These are phyloP conservation scores for Cosmorhoe ocellata DNA, from an alignment of 2,888 invertebrate genomes.

Conservation along the genomic window DNA sequence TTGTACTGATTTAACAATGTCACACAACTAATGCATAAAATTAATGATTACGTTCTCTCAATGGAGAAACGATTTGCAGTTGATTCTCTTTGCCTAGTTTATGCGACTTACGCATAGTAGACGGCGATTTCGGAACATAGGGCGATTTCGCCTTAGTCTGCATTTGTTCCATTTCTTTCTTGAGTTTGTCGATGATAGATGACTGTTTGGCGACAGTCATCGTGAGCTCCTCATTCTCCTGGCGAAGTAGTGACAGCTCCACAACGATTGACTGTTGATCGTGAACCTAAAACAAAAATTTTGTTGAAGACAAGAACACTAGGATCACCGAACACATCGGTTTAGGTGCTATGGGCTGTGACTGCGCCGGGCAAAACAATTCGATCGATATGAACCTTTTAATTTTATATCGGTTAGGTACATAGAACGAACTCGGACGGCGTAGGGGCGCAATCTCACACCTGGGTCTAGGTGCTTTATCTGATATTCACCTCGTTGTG, in stretches of 20 bases:
- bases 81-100: constrained; percentile 74
- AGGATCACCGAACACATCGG: too few species aligned
- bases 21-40: background rate
- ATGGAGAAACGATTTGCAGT: constrained; percentile 65
- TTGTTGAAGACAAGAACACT: too few species aligned
- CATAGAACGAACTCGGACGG: too few species aligned
- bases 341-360: too few species aligned
- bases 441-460: too few species aligned
- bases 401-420: too few species aligned
- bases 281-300: constrained; percentile 58
- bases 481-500: constrained; percentile 58
- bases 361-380: too few species aligned
- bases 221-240: constrained; percentile 74
- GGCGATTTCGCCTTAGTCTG: constrained; percentile 69
- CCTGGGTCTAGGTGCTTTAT: too few species aligned
- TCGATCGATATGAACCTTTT: too few species aligned
- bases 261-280: constrained; percentile 76
- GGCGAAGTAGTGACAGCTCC: constrained; percentile 71
- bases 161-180: constrained; percentile 63
- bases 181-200: constrained; percentile 71
- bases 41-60: constrained; percentile 69
- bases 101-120: constrained; percentile 59
- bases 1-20: constrained; percentile 11
- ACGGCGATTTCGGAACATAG: constrained; percentile 65
- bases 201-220: constrained; percentile 72